Evolutionary conservation across 2,113 vertebrate genomes (phyloP).

Genomic region (Tetrao urogallus): DNA sequence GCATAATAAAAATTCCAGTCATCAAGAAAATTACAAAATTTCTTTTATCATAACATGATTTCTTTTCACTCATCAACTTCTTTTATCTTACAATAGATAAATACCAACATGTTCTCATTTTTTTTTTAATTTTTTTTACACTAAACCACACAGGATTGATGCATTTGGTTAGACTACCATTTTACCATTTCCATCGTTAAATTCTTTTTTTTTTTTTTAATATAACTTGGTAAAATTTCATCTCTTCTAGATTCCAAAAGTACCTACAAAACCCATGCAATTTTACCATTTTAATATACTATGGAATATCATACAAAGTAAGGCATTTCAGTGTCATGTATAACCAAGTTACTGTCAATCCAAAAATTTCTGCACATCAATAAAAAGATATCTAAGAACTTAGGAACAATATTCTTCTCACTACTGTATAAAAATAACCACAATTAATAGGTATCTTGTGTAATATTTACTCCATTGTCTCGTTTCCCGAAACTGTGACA

Average conservation of each 20-base stretch:
- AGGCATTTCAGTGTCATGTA: slow-evolving; percentile 99
- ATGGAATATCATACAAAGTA: slow-evolving; percentile 99
- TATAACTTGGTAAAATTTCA: slow-evolving; percentile 89
- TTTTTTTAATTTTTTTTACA: slow-evolving; percentile 79
- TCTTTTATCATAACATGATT: slow-evolving; percentile 94
- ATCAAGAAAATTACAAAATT: slow-evolving; percentile 92
- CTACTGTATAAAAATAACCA: slow-evolving; percentile 93
- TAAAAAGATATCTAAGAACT: slow-evolving; percentile 95
- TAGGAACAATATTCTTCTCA: slow-evolving; percentile 89
- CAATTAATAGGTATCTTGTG: slow-evolving; percentile 89
- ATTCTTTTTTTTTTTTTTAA: slow-evolving; percentile 86
- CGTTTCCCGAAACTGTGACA: slow-evolving; percentile 95
- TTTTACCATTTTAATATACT: slow-evolving; percentile 93
- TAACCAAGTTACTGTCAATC: slow-evolving; percentile 94
- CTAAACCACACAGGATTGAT: slow-evolving; percentile 90
- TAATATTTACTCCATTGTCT: slow-evolving; percentile 96
- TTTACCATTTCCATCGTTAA: slow-evolving; percentile 87
- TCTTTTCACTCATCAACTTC: slow-evolving; percentile 89
- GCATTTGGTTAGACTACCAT: slow-evolving; percentile 90
- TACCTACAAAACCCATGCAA: slow-evolving; percentile 93
- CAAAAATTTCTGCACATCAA: slow-evolving; percentile 91
- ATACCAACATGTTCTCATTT: slow-evolving; percentile 89
- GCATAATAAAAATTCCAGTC: slow-evolving; percentile 93
- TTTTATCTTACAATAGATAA: slow-evolving; percentile 87
- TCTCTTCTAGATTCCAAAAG: slow-evolving; percentile 91